A percentile compares a stretch with the other conserved stretches of the same genome.
Evolutionary conservation across 2,113 vertebrate genomes (phyloP).

Genomic region (Hippolais icterina): DNA sequence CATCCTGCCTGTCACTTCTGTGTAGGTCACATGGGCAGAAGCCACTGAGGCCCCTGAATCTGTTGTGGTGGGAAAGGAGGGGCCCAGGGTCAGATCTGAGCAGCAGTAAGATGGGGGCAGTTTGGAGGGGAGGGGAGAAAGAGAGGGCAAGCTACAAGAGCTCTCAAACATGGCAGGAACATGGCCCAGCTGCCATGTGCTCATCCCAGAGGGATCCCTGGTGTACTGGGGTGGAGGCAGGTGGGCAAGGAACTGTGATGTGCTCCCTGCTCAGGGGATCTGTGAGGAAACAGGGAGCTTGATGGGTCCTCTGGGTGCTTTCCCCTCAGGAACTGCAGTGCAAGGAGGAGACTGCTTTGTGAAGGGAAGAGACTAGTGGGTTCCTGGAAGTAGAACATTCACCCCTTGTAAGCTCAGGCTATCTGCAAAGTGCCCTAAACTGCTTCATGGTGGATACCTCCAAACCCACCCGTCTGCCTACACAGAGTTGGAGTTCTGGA

Average conservation of each 20-base stretch:
- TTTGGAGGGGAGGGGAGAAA: accelerated
- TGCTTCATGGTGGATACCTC: not conserved
- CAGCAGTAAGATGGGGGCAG: not conserved
- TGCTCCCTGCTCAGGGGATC: not conserved
- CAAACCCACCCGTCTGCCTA: not conserved
- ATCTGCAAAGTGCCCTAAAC: not conserved
- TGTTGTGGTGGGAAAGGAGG: not conserved
- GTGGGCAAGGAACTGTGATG: not conserved
- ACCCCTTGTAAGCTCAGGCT: not conserved
- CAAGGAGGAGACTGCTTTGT: not conserved
- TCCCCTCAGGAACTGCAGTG: not conserved
- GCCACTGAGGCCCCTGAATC: accelerated
- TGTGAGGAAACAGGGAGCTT: not conserved
- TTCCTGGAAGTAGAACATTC: not conserved
- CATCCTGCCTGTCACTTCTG: not conserved
- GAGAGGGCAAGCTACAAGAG: not conserved
- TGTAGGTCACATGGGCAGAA: not conserved
- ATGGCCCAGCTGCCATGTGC: accelerated
- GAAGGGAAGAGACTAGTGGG: not conserved
- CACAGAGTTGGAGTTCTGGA: not conserved
- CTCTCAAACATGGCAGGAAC: not conserved
- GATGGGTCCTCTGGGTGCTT: not conserved
- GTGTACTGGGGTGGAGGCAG: not conserved
- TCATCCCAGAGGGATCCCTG: not conserved
- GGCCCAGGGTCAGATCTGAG: accelerated